These are phyloP conservation scores for Amphipyra tragopoginis DNA, from an alignment of 2,888 invertebrate species.

Conservation along the genomic window DNA sequence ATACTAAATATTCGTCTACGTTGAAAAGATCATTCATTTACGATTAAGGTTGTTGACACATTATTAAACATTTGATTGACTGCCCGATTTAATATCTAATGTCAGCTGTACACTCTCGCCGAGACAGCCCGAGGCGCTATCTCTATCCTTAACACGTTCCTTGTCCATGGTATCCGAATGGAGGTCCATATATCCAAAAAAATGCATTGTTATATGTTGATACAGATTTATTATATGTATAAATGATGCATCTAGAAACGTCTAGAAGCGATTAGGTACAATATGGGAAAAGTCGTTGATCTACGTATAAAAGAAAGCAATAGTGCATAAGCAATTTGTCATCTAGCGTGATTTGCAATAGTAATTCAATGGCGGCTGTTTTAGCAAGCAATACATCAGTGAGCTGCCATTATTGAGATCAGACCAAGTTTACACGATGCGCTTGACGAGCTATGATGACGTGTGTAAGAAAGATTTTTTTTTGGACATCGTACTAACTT, in stretches of 20 bases:
- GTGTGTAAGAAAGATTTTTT: no score
- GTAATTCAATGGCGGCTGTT: constrained; percentile 40
- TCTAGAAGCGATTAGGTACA: no score
- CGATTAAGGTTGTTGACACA: not conserved
- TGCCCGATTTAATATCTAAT: no score
- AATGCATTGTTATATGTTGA: no score
- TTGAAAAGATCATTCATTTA: not conserved
- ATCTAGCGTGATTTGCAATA: constrained; percentile 39
- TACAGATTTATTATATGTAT: no score
- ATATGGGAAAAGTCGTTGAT: constrained; percentile 4
- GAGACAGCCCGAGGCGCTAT: no score
- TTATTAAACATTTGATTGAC: not conserved
- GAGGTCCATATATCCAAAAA: no score
- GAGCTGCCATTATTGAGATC: constrained; percentile 33
- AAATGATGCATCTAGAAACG: no score
- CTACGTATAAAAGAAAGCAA: constrained; percentile 27
- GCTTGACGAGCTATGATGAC: not conserved
- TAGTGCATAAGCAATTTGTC: constrained; percentile 34
- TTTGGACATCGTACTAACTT: no score
- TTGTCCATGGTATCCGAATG: no score
- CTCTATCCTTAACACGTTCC: no score
- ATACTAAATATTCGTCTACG: not conserved
- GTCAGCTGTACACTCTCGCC: no score
- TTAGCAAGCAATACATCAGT: constrained; percentile 40
- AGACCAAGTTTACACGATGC: constrained; percentile 17